Evolutionary conservation across 1,140 invertebrate genomes (phyloP), one percentile per base, ranked within the genome.

Genomic region (Nebria ingens): DNA sequence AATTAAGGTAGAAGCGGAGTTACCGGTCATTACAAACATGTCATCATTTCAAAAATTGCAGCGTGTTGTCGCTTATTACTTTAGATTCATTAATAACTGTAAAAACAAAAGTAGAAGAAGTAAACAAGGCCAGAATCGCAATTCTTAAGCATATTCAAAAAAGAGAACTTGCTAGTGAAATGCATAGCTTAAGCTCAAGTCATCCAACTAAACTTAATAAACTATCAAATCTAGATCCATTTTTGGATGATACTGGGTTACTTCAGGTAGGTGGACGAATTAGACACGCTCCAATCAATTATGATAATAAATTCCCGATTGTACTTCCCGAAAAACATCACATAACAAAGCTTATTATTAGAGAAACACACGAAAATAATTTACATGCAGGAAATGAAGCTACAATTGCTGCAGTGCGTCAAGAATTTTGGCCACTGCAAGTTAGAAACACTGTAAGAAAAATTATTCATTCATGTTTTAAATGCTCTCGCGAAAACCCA

Each of bases 251-350:
- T 4, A 54, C 62, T n/a, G 63, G 64, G 21, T 9, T 75, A 1
- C 53, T 76, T 3, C 58, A 68, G 56, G 70, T 73, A n/a, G 71
- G 71, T 12, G 70, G 74, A 4, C 55, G 72, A 9, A 54, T 74
- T 9, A 9, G 55, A 19, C 54, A 65, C 21, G 59, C 72, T 1
- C 25, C 62, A 9, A 52, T 73, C 1, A 45, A 54, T 4, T 59
- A 61, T 45, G 60, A 65, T 21, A 60, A 64, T 19, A 71, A 70
- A 57, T 70, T 74, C 62, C 73, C 72, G 0, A 67, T 73, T 13
- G 40, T 76, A 11, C 51, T 71, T 25, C 65, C 68, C 20, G 23
- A 58, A 9, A 64, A 62, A 19, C 59, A 70, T 61, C 57, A 60
- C 20, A 52, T 74, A 3, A 66, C 67, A 12, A 54, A 61, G 3